Conservation (phyloP, 2,888 invertebrate genomes). For the Brenthis ino region DNA sequence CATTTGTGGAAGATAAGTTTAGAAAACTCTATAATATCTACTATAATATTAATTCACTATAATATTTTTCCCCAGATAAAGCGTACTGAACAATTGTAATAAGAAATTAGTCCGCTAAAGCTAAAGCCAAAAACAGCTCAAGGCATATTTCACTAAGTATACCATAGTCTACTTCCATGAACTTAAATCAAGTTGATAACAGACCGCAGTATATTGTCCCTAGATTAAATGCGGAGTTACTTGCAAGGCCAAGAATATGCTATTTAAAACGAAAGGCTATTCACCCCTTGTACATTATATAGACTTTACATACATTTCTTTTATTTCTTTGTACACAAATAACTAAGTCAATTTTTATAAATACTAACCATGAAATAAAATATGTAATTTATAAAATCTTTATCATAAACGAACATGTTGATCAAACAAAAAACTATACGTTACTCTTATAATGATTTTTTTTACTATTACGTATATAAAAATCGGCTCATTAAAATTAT, state of each 20-base stretch:
- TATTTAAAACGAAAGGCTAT: conserved; percentile 37
- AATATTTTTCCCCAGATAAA: not conserved
- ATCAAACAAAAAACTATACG: too few species aligned
- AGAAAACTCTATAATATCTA: too few species aligned
- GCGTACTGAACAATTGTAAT: not conserved
- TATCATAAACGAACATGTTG: too few species aligned
- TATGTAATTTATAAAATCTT: too few species aligned
- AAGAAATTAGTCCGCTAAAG: conserved; percentile 14
- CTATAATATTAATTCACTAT: not conserved
- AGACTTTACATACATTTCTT: conserved; percentile 1
- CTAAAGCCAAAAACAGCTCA: conserved; percentile 16
- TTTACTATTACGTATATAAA: too few species aligned
- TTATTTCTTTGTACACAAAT: too few species aligned
- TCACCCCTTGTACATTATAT: conserved; percentile 30
- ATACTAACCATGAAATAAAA: too few species aligned
- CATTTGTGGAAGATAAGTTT: too few species aligned
- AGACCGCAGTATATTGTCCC: conserved; percentile 45
- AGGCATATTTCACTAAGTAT: conserved; percentile 26
- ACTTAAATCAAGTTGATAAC: conserved; percentile 49
- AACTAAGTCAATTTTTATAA: too few species aligned
- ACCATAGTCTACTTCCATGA: conserved; percentile 35
- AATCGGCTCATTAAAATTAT: too few species aligned
- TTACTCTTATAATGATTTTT: too few species aligned
- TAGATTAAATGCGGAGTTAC: conserved; percentile 42
- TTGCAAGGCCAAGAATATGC: conserved; percentile 43